Percentiles rank a stretch among this genome's conserved stretches.
These are phyloP conservation scores for Coptotermes formosanus DNA, from an alignment of 1,140 invertebrate genomes.

Conservation along the genomic window DNA sequence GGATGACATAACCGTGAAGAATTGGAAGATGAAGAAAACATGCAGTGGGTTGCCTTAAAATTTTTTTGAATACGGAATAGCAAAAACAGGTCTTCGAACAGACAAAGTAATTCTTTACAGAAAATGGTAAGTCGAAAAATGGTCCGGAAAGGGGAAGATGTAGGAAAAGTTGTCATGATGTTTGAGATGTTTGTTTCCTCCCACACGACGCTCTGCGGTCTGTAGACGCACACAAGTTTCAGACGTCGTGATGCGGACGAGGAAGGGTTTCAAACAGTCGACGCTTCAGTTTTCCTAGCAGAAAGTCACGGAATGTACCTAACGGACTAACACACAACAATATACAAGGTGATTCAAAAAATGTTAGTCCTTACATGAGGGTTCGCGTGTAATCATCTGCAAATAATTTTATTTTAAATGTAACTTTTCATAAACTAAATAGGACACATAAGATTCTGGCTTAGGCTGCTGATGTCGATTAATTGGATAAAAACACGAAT, in stretches of 20 bases:
- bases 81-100: background rate
- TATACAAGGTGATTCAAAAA: background rate
- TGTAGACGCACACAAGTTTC: background rate
- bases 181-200: background rate
- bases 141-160: background rate
- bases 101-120: background rate
- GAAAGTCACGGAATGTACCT: background rate
- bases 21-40: background rate
- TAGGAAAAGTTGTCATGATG: background rate
- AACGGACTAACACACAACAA: background rate
- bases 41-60: no score
- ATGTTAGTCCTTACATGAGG: no score
- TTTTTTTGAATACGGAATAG: background rate
- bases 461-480: no score
- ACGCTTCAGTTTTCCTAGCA: background rate
- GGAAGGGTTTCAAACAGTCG: background rate
- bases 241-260: background rate
- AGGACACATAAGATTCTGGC: no score
- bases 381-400: no score
- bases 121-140: background rate
- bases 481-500: no score
- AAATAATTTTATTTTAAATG: no score
- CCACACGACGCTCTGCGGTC: background rate
- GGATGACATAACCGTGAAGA: background rate
- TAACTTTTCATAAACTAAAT: no score